Conservation (phyloP, 2,113 vertebrate genomes). For the Oenanthe melanoleuca region DNA sequence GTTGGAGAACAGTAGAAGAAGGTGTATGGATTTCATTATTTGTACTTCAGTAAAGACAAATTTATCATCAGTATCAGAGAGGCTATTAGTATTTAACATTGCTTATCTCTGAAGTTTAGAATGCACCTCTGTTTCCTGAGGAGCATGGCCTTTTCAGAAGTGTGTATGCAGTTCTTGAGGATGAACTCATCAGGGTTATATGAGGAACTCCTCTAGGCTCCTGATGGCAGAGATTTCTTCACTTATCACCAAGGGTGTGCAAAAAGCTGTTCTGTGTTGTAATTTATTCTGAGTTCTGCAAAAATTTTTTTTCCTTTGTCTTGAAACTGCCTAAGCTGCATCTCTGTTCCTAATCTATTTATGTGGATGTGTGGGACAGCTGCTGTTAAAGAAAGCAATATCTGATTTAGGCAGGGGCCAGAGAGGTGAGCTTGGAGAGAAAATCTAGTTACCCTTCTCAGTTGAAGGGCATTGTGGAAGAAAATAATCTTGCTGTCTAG, state of each 20-base stretch:
- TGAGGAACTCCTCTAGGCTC: not conserved
- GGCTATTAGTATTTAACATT: not conserved
- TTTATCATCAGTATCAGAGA: not conserved
- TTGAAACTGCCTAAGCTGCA: not conserved
- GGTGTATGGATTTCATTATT: not conserved
- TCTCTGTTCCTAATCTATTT: not conserved
- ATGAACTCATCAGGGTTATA: not conserved
- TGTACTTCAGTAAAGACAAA: not conserved
- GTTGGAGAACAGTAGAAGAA: not conserved
- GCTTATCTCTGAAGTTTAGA: not conserved
- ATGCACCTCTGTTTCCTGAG: not conserved
- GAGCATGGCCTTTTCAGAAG: not conserved
- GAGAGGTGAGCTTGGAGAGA: not conserved
- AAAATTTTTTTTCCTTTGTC: not conserved
- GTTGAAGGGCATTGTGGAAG: not conserved
- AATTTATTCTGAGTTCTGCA: not conserved
- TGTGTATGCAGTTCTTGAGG: not conserved
- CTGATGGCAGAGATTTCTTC: not conserved
- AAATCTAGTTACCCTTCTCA: not conserved
- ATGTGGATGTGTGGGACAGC: not conserved
- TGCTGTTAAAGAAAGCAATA: not conserved
- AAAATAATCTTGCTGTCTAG: not conserved
- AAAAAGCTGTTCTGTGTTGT: not conserved
- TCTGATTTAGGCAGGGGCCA: not conserved
- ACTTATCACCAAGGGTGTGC: not conserved